Base-by-base conservation (phyloP, 2,888 invertebrate species). In the Palloptera scutellata region DNA sequence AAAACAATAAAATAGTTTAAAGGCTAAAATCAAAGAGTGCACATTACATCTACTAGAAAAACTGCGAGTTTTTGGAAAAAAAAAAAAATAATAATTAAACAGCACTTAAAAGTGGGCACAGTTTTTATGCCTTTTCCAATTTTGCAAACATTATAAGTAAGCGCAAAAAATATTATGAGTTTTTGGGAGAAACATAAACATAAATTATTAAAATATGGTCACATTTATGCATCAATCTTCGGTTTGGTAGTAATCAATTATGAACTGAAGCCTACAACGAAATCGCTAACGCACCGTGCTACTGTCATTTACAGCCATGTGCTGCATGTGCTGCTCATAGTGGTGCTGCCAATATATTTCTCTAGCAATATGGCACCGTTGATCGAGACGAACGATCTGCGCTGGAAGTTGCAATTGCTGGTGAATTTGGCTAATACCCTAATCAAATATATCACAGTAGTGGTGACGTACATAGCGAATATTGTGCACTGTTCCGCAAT, bases 241-340 rank as follows among this genome's bases (percentile, higher is more conserved):
- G 80, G 80, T 11, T 76, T 81, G 60, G 75, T 76, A 66, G 70
- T 75, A 13, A 79, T 80, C 40, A 81, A 80, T 40, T 80, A 81
- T 54, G 67, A 74, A 63, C 81, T 79, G 4, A 61, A 67, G n/a
- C 59, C 62, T 15, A 51, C 68, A 1, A 68, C 68, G 3, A 70
- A 68, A 20, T 61, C 71, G 0, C 45, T 61, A 0, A 70, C 73
- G 0, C 42, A 76, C 51, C 70, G 63, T 1, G 53, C 69, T 0
- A 64, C 72, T 0, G 13, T 77, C 0, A 61, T 62, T 5, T 81
- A 79, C 55, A 76, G 80, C 8, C 81, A 81, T 19, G 62, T 70
- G 13, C 41, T 80, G 1, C 75, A 73, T 40, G 52, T 76, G 30
- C 30, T 74, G n/a, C 67, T 80, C 11, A 76, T 80, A 59, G 68